Evolutionary conservation across 2,888 invertebrate species (phyloP), one percentile per base, ranked within the genome.

Genomic region (Diachrysia chrysitis): DNA sequence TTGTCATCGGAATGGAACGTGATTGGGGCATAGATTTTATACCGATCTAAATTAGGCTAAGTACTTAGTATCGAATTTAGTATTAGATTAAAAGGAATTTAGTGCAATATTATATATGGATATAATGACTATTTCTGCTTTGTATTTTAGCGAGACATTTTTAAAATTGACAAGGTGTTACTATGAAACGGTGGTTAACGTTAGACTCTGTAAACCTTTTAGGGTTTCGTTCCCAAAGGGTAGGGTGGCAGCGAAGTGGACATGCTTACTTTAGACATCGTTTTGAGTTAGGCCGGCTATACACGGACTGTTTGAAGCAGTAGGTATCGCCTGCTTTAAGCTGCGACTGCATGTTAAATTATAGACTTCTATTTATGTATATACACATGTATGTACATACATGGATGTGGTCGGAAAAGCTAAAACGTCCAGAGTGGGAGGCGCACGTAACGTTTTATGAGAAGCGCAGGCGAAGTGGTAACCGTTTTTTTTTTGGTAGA

Each of bases 1-100:
- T 19, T 79, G 69, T 66, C 82, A 85, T 84, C 59, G 42, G 83
- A 81, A 69, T 81, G 84, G 61, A 69, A 71, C 0, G 63, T 51
- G 77, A 75, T 67, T 16, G 83, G 88, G 88, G 88, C 87, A 87
- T 88, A 88, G 88, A 85, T 88, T 87, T 83, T 68, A 72, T 67
- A 58, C 62, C 25, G 19, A 0, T 72, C 29, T 68, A 63, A 71
- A 58, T 59, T 70, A 71, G 56, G 46, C 37, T 79, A 66, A 53
- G 69, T 83, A 82, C 69, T 70, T 66, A 71, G 64, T 51, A 69
- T 37, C 46, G 54, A 71, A 63, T 67, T 71, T 56, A 58, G 66
- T 64, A 66, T 66, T 54, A 58, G 57, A 58, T 61, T 16, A 56
- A 29, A 71, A 76, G 71, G 67, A 29, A 57, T 60, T 72, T 79